A percentile compares a stretch with the other conserved stretches of the same genome.
Conservation (phyloP, 2,797 vertebrate species). For the Tapera naevia region DNA sequence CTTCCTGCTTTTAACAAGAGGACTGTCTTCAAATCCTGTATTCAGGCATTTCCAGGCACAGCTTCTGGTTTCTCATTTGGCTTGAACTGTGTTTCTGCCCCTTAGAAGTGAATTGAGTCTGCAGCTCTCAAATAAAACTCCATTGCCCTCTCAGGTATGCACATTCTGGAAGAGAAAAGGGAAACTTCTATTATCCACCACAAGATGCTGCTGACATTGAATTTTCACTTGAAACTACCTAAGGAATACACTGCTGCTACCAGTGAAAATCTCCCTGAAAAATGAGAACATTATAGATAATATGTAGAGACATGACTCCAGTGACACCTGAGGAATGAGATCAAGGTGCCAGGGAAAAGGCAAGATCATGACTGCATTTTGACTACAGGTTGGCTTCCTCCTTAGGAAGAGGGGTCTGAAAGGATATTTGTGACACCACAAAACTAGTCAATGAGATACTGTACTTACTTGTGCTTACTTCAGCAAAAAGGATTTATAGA, state of each 20-base stretch:
- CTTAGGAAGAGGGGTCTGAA: background rate
- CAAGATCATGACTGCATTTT: background rate
- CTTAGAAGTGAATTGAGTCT: background rate
- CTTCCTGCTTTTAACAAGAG: background rate
- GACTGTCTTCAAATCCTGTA: background rate
- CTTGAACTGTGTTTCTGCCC: fast-evolving
- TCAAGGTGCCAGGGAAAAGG: background rate
- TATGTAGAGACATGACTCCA: background rate
- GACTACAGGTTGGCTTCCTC: background rate
- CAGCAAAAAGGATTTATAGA: background rate
- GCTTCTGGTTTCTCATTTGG: background rate
- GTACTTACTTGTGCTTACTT: background rate
- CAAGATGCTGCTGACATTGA: background rate
- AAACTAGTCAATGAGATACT: background rate
- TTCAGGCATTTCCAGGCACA: background rate
- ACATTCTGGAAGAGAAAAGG: background rate
- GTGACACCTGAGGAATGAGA: background rate
- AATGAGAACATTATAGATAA: too few relatives aligned
- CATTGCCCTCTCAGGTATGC: background rate
- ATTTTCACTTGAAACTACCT: background rate
- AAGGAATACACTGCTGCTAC: background rate
- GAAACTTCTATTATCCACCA: background rate
- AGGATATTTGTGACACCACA: background rate
- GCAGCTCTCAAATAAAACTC: background rate
- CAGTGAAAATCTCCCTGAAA: too few relatives aligned